Conservation (phyloP, 1,140 invertebrate species). For the Pseudomyrmex gracilis region DNA sequence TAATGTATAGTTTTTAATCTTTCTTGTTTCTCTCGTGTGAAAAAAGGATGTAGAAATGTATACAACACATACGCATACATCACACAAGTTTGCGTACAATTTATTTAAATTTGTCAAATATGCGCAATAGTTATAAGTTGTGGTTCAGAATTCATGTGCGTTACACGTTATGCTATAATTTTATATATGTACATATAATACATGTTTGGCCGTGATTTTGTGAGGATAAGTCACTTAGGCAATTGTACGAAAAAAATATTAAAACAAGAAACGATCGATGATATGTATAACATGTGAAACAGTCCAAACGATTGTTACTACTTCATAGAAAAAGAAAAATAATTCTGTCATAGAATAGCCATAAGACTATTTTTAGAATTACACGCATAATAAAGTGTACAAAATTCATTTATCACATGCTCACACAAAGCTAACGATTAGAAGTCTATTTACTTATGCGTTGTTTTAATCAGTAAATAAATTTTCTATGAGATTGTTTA, state of each 20-base stretch:
- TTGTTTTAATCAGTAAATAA: conserved; percentile 83
- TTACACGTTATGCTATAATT: conserved; percentile 58
- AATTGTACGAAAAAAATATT: conserved; percentile 10
- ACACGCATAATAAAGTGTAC: conserved; percentile 85
- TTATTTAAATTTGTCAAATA: neutral
- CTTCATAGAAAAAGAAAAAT: conserved; percentile 51
- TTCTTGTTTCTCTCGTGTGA: too few species aligned
- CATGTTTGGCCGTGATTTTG: conserved; percentile 16
- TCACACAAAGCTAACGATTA: conserved; percentile 79
- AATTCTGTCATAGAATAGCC: conserved; percentile 71
- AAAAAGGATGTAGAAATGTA: too few species aligned
- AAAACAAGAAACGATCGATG: neutral
- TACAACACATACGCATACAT: neutral
- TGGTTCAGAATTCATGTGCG: conserved; percentile 67
- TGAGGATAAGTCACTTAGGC: neutral
- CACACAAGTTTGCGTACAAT: neutral
- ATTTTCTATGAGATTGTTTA: conserved; percentile 85
- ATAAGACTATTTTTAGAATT: conserved; percentile 78
- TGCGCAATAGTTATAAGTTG: conserved; percentile 53
- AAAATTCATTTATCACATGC: conserved; percentile 84
- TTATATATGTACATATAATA: conserved; percentile 62
- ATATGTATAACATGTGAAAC: conserved; percentile 20
- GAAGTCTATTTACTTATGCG: conserved; percentile 73
- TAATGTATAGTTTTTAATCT: too few species aligned
- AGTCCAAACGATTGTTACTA: conserved; percentile 38